Evolutionary conservation across 2,888 invertebrate species (phyloP), one percentile per base, ranked within the genome.

Genomic region (Globia sparganii): DNA sequence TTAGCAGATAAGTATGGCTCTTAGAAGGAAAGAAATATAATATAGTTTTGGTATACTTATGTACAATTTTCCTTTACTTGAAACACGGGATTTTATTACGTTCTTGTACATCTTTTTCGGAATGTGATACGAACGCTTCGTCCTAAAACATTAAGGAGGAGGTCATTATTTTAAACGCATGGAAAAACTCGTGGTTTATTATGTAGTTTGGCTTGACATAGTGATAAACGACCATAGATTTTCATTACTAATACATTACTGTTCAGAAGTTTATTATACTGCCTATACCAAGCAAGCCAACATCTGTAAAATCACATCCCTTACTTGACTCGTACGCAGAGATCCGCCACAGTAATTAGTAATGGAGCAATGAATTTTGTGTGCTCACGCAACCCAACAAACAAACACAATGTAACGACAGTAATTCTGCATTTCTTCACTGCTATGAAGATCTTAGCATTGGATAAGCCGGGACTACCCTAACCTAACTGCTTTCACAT

Each of bases 271-370:
- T 68, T 74, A 73, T 65, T 46, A 37, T 15, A 2, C 65, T 43
- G 62, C 61, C 31, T 62, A 15, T 58, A 31, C 40, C 40, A 68
- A 46, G 67, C 53, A 28, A 72, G 66, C 69, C 77, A 80, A 77
- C 31, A 49, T 65, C n/a, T 37, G 49, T 56, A 69, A 73, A 65
- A 43, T 75, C 11, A 73, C 31, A 46, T 69, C 37, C 62, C 71
- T 78, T 71, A 61, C 56, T 78, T 73, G 58, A 71, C 43, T 74
- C 28, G 61, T 40, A 70, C 18, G 46, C 34, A 61, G 70, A 73
- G 18, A 77, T 46, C 72, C 49, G 43, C 43, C 56, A 58, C 49
- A 69, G 49, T 62, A 75, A 79, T 72, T 83, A 82, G 74, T 62
- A 67, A 72, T 18, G 79, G 67, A 64, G 72, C 65, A 72, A 62